Conservation (phyloP, 2,797 vertebrate species). For the Tarsius wallacei region DNA sequence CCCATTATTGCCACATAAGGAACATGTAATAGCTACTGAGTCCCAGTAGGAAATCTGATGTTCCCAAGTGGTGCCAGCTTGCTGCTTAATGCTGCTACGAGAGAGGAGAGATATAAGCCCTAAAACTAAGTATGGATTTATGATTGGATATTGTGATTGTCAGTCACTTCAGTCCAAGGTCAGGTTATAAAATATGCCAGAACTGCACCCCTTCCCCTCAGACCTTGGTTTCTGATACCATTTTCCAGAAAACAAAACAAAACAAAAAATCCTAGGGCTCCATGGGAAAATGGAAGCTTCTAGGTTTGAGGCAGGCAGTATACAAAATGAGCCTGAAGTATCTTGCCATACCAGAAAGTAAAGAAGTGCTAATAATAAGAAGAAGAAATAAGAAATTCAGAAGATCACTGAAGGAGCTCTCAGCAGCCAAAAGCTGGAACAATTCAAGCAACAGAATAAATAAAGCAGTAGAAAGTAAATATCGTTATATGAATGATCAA, state of each 20-base stretch:
- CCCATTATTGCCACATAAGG: not conserved
- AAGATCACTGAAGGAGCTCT: no score
- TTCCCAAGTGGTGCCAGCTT: not conserved
- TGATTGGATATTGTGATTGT: not conserved
- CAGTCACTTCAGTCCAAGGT: no score
- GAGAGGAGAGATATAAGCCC: not conserved
- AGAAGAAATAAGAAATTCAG: not conserved
- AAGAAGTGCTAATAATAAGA: not conserved
- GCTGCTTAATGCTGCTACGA: not conserved
- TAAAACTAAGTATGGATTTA: not conserved
- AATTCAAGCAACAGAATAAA: no score
- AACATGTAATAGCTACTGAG: not conserved
- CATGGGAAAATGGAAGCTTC: not conserved
- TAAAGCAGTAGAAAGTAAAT: not conserved
- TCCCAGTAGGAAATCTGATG: not conserved
- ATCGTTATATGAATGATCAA: no score
- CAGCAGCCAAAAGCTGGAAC: not conserved
- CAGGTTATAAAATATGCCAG: no score
- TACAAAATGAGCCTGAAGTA: not conserved
- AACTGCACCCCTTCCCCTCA: accelerated
- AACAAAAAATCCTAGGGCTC: not conserved
- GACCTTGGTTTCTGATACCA: not conserved
- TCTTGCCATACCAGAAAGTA: not conserved
- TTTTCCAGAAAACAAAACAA: not conserved
- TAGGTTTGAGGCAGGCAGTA: not conserved